These are phyloP conservation scores for Dipus sagitta DNA, from an alignment of 2,797 vertebrate species.

Conservation along the genomic window DNA sequence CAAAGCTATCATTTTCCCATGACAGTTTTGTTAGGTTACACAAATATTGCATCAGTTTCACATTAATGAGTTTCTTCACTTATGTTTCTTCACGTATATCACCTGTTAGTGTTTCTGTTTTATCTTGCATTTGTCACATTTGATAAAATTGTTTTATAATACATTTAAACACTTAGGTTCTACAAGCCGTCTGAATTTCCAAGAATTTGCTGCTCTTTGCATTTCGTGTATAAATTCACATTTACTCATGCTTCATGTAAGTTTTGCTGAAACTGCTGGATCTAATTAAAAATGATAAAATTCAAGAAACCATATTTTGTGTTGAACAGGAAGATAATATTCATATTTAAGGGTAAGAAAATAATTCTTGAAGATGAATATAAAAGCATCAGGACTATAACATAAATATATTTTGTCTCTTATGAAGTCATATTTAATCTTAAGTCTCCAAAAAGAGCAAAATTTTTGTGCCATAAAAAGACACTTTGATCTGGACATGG, in stretches of 20 bases:
- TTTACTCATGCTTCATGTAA: neutral
- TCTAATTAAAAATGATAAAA: conserved; percentile 37
- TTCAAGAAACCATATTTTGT: conserved; percentile 52
- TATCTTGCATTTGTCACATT: conserved; percentile 46
- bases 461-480: neutral
- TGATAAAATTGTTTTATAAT: conserved; percentile 62
- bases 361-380: conserved; percentile 20
- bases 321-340: conserved; percentile 15
- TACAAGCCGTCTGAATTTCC: neutral
- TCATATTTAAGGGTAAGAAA: conserved; percentile 36
- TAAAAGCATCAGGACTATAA: neutral
- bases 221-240: conserved; percentile 16
- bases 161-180: conserved; percentile 37
- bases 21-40: conserved; percentile 58
- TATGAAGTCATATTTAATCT: neutral
- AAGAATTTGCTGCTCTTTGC: conserved; percentile 1
- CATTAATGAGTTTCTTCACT: conserved; percentile 31
- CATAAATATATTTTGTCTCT: conserved; percentile 39
- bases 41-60: conserved; percentile 54
- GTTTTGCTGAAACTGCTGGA: conserved; percentile 46
- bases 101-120: neutral
- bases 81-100: conserved; percentile 18
- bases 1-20: conserved; percentile 51
- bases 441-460: neutral
- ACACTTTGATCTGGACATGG: no score